Evolutionary conservation across 2,113 vertebrate genomes (phyloP).

Genomic region (Dinomys branickii): DNA sequence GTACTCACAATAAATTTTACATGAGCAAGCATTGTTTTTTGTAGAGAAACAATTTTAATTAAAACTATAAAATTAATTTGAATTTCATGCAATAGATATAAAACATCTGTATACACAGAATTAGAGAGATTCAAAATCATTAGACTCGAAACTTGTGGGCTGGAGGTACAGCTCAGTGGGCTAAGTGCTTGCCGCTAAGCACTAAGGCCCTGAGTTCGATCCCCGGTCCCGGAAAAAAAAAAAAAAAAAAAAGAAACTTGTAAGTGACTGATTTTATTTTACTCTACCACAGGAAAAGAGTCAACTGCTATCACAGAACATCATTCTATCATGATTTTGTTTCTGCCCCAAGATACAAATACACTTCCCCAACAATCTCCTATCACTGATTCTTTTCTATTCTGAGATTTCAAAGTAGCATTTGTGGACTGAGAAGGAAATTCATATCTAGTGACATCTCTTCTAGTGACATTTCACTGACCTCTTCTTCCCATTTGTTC

Average conservation of each 20-base stretch:
- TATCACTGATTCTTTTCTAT: neutral
- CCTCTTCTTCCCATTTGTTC: neutral
- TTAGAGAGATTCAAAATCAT: conserved; percentile 32
- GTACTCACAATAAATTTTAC: neutral
- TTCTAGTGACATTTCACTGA: neutral
- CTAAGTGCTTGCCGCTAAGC: too few species aligned
- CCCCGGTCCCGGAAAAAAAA: too few species aligned
- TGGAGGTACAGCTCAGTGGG: too few species aligned
- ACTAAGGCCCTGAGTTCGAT: too few species aligned
- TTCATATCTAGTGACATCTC: neutral
- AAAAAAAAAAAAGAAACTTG: too few species aligned
- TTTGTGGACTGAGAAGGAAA: neutral
- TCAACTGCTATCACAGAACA: neutral
- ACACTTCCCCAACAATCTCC: neutral
- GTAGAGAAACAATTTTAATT: conserved; percentile 47
- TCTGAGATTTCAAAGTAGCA: conserved; percentile 43
- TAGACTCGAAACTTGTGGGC: conserved; percentile 27
- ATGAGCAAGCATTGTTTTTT: conserved; percentile 17
- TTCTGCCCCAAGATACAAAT: neutral
- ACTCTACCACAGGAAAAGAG: conserved; percentile 2
- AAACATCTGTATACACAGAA: neutral
- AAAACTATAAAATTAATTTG: conserved; percentile 20
- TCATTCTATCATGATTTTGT: conserved; percentile 1
- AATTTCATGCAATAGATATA: neutral
- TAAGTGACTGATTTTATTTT: conserved; percentile 19